phyloP scores from a whole-genome alignment of 2,113 vertebrate genomes.

The Hoplias malabaricus region DNA sequence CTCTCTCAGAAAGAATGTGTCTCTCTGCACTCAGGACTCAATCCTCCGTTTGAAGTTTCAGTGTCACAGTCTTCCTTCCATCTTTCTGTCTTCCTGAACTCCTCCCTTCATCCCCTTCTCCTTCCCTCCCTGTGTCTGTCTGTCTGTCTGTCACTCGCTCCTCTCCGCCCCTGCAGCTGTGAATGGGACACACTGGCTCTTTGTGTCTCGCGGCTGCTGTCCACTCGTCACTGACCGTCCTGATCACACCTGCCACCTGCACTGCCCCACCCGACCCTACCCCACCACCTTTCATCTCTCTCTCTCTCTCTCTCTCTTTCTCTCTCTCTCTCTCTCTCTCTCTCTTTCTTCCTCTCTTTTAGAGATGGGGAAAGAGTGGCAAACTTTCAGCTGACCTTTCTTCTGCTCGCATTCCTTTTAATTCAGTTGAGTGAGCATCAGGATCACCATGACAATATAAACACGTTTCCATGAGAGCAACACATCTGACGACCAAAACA shows the following conservation, averaged over 20 bases:
- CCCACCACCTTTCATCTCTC: conserved; percentile 66
- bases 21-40: conserved; percentile 69
- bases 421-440: neutral
- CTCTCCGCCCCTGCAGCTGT: conserved; percentile 69
- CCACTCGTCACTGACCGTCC: conserved; percentile 65
- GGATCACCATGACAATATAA: neutral
- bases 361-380: no score
- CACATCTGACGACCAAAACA: no score
- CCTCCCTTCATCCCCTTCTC: neutral
- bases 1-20: conserved; percentile 64
- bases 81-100: conserved; percentile 54
- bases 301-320: conserved; percentile 47
- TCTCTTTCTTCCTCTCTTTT: conserved; percentile 25
- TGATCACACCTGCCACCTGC: conserved; percentile 79
- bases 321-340: conserved; percentile 50
- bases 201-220: conserved; percentile 67
- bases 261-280: conserved; percentile 52
- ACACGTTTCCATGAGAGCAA: no score
- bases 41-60: conserved; percentile 72
- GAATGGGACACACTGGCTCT: conserved; percentile 66
- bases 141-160: conserved; percentile 64
- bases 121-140: conserved; percentile 47
- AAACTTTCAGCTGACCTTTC: no score
- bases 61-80: conserved; percentile 57
- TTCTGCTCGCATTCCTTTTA: no score